Conservation (phyloP, 37 sponge, comb jelly and placozoan genomes). For the Crambe crambe region DNA sequence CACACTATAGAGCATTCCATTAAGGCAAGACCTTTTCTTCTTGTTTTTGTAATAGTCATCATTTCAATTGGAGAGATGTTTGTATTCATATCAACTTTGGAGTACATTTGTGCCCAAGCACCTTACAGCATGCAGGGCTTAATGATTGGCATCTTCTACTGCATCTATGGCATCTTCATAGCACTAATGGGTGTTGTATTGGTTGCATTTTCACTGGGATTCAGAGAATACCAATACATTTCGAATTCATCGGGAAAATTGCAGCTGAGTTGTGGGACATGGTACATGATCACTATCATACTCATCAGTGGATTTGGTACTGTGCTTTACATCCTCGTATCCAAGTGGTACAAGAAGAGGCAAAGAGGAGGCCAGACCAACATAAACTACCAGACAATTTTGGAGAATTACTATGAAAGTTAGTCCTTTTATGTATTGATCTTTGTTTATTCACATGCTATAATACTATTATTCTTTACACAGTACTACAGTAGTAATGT, state of each 20-base stretch:
- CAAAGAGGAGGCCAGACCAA: conserved; percentile 35
- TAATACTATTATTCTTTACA: too few species aligned
- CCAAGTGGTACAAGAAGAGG: conserved; percentile 43
- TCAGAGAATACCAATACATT: neutral
- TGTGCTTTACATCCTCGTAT: conserved; percentile 16
- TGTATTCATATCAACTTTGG: conserved; percentile 2
- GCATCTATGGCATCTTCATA: conserved; percentile 16
- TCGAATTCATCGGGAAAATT: neutral
- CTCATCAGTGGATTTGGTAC: conserved; percentile 17
- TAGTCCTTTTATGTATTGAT: too few species aligned
- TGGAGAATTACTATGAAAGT: conserved; percentile 39
- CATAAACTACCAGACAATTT: conserved; percentile 32
- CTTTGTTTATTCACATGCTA: too few species aligned
- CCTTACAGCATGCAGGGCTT: conserved; percentile 56
- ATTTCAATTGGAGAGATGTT: conserved; percentile 30
- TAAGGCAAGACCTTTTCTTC: neutral
- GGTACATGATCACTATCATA: neutral
- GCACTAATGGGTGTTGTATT: conserved; percentile 11
- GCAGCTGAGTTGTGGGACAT: conserved; percentile 27
- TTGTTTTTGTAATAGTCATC: neutral
- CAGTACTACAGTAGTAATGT: too few species aligned
- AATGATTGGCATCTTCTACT: conserved; percentile 49
- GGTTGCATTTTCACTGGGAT: neutral
- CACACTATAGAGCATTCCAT: neutral
- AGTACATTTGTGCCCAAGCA: conserved; percentile 66